phyloP scores from a whole-genome alignment of 2,113 vertebrate genomes.

The Lophura nycthemera region DNA sequence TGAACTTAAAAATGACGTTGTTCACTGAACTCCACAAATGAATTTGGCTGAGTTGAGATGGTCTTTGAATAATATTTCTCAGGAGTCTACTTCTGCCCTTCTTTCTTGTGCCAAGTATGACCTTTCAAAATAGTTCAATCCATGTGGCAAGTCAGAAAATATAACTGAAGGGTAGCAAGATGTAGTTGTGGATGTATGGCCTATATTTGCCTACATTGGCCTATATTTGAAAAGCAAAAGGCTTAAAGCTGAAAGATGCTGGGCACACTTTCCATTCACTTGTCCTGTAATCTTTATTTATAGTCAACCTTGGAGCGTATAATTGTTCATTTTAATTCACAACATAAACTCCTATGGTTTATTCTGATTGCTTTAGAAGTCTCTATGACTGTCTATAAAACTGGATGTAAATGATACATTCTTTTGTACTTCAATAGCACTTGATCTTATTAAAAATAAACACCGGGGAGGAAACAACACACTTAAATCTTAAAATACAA shows the following conservation, averaged over 20 bases:
- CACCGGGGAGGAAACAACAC: neutral
- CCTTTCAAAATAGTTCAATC: neutral
- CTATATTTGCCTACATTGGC: neutral
- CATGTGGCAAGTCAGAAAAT: neutral
- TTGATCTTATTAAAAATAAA: neutral
- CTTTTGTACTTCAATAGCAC: neutral
- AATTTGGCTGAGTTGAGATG: neutral
- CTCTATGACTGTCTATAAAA: neutral
- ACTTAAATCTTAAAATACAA: neutral
- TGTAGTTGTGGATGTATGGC: neutral
- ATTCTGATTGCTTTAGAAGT: neutral
- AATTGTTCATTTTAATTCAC: neutral
- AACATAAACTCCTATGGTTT: neutral
- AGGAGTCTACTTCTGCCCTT: neutral
- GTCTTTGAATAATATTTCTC: neutral
- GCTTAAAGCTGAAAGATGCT: neutral
- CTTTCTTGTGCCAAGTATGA: neutral
- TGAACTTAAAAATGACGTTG: neutral
- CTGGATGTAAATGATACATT: neutral
- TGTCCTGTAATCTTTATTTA: neutral
- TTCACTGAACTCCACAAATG: neutral
- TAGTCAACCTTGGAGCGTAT: neutral
- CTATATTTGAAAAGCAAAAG: neutral
- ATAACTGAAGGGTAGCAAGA: neutral
- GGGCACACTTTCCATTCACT: neutral